Conservation (phyloP, 2,888 invertebrate species). For the Leucoptera coffeella region DNA sequence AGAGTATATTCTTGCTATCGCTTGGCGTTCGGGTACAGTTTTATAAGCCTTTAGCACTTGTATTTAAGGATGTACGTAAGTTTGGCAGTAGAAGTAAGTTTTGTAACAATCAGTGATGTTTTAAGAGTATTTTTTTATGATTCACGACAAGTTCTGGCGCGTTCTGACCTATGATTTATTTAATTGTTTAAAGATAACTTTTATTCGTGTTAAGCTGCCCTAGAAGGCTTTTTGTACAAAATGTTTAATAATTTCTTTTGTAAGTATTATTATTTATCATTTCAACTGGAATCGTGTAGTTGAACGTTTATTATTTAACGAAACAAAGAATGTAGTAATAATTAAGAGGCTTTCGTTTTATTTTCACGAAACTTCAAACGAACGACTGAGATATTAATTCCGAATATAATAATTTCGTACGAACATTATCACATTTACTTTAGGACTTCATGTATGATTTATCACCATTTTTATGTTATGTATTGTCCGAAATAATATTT, state of each 20-base stretch:
- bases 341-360: slow-evolving; percentile 34
- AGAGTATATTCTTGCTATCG: no score
- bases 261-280: no score
- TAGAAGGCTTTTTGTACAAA: slow-evolving; percentile 39
- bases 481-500: slow-evolving; percentile 35
- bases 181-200: no score
- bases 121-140: no score
- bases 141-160: no score
- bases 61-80: no score
- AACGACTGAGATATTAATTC: slow-evolving; percentile 52
- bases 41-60: no score
- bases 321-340: slow-evolving; percentile 18
- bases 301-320: slow-evolving; percentile 43
- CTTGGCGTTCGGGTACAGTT: no score
- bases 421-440: slow-evolving; percentile 13
- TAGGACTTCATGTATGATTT: slow-evolving; percentile 20
- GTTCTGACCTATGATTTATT: no score
- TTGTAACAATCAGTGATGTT: no score
- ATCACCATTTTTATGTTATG: slow-evolving; percentile 12
- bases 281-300: no score
- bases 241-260: slow-evolving; percentile 31
- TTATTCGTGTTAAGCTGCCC: slow-evolving; percentile 36
- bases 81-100: no score
- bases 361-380: slow-evolving; percentile 34
- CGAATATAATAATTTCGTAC: slow-evolving; percentile 16